Percentiles rank a stretch among this genome's conserved stretches.
Conservation (phyloP, 2,113 vertebrate genomes). For the rat (Rattus norvegicus) region GRCr8 NC_086022.1:164727501-164728000, state of each 20-base stretch:
- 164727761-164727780: background rate
- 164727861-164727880: background rate
- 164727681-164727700: background rate
- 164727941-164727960: background rate
- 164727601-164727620: slow-evolving; percentile 9
- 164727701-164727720: background rate
- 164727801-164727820: background rate
- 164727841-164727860: background rate
- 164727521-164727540: slow-evolving; percentile 44
- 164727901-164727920: background rate
- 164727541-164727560: background rate
- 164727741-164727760: background rate
- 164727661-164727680: background rate
- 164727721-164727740: background rate
- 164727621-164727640: background rate
- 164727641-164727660: slow-evolving; percentile 20
- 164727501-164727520: background rate
- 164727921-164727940: background rate
- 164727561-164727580: background rate
- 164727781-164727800: background rate
- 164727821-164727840: background rate
- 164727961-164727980: background rate
- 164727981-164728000: background rate
- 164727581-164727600: background rate
- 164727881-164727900: background rate